Percentiles rank a stretch among this genome's conserved stretches.
Evolutionary conservation across 2,888 invertebrate genomes (phyloP).

Genomic region (Hypena proboscidalis): DNA sequence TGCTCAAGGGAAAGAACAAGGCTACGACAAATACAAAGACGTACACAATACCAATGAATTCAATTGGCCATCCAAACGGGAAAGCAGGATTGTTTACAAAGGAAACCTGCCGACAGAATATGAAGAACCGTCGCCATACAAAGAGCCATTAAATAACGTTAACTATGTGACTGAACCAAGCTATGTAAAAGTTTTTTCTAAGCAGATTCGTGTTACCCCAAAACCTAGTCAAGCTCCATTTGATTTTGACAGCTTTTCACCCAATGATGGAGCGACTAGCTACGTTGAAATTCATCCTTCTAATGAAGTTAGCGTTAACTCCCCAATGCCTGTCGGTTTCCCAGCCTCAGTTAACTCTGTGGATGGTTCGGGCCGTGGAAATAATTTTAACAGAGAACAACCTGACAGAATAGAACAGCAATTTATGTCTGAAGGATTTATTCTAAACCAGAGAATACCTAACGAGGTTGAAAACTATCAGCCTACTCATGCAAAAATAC

Average conservation of each 20-base stretch:
- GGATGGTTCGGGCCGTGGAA: neutral
- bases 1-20: constrained; percentile 53
- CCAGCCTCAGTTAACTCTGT: neutral
- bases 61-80: constrained; percentile 27
- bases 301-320: neutral
- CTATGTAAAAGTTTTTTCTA: constrained; percentile 16
- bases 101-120: constrained; percentile 21
- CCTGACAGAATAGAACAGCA: neutral
- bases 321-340: neutral
- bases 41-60: constrained; percentile 23
- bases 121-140: constrained; percentile 24
- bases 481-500: neutral
- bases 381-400: constrained; percentile 1
- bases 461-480: neutral
- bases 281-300: neutral
- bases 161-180: constrained; percentile 36
- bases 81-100: constrained; percentile 32
- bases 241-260: neutral
- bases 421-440: neutral
- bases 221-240: constrained; percentile 3
- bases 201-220: neutral
- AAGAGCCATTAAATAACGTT: constrained; percentile 16
- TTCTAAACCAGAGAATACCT: neutral
- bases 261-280: neutral
- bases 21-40: constrained; percentile 29